These are phyloP conservation scores for Pelobates fuscus DNA, from an alignment of 2,113 vertebrate genomes.

Conservation along the genomic window DNA sequence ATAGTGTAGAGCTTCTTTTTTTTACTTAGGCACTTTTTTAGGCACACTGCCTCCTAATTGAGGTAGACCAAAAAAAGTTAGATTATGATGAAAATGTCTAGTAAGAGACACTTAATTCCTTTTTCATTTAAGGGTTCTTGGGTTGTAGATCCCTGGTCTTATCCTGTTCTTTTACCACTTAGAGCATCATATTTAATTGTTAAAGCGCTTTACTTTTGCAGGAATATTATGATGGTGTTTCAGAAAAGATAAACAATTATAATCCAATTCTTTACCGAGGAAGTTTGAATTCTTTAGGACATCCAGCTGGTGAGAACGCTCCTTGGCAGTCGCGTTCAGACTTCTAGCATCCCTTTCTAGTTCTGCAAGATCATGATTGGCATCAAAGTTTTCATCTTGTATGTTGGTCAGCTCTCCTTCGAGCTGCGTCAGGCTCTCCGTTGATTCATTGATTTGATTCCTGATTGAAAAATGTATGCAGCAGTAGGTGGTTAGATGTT, in stretches of 20 bases:
- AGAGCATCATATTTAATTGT: no score
- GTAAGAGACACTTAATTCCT: no score
- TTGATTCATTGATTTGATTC: constrained; percentile 80
- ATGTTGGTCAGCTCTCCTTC: constrained; percentile 83
- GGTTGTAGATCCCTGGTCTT: no score
- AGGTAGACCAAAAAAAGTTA: no score
- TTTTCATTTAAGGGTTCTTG: no score
- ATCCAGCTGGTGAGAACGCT: constrained; percentile 80
- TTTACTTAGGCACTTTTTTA: no score
- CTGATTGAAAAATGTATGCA: constrained; percentile 59
- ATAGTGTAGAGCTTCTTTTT: no score
- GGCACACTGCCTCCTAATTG: no score
- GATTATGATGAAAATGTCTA: no score
- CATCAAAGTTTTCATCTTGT: constrained; percentile 89
- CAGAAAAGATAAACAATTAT: not conserved
- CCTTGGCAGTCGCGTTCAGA: constrained; percentile 83
- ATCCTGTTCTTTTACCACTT: no score
- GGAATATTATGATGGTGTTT: not conserved
- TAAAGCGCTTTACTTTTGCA: not conserved
- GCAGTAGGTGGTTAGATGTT: no score
- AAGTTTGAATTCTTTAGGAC: constrained; percentile 94
- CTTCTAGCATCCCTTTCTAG: constrained; percentile 82
- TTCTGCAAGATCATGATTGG: constrained; percentile 79
- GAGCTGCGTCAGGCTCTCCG: constrained; percentile 80
- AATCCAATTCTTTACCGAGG: constrained; percentile 72